Conservation (phyloP, 2,888 invertebrate species). For the Notocelia uddmanniana region DNA sequence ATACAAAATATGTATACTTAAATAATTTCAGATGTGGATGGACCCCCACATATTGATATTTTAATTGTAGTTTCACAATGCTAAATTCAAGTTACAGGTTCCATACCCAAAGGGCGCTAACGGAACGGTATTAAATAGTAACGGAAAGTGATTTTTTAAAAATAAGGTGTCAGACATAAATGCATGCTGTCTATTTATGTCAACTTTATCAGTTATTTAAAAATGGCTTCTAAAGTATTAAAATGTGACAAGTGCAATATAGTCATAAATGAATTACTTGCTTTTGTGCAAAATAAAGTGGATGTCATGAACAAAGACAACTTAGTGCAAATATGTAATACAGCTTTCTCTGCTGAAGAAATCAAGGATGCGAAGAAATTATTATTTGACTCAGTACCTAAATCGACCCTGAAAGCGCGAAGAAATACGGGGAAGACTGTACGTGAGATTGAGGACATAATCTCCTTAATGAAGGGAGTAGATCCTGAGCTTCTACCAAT, state of each 20-base stretch:
- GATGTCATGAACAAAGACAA: conserved; percentile 7
- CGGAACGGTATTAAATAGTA: too few relatives aligned
- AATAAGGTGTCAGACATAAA: too few relatives aligned
- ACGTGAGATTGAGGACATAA: background rate
- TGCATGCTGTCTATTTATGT: background rate
- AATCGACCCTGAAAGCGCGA: background rate
- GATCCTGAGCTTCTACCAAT: background rate
- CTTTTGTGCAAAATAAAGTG: background rate
- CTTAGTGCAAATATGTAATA: background rate
- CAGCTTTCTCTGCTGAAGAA: background rate
- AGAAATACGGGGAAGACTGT: background rate
- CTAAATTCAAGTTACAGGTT: too few relatives aligned
- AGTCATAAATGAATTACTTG: conserved; percentile 1
- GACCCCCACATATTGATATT: too few relatives aligned
- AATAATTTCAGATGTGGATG: too few relatives aligned
- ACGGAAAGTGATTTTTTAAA: too few relatives aligned
- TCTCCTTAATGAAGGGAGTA: background rate
- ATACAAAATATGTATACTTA: too few relatives aligned
- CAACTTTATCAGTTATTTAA: background rate
- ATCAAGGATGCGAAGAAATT: background rate
- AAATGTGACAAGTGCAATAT: conserved; percentile 3
- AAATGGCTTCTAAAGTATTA: conserved; percentile 1
- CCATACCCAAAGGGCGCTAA: too few relatives aligned
- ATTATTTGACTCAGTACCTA: background rate
- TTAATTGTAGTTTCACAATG: too few relatives aligned